These are phyloP conservation scores for Dufourea novaeangliae DNA, from an alignment of 1,140 invertebrate genomes.

Conservation along the genomic window DNA sequence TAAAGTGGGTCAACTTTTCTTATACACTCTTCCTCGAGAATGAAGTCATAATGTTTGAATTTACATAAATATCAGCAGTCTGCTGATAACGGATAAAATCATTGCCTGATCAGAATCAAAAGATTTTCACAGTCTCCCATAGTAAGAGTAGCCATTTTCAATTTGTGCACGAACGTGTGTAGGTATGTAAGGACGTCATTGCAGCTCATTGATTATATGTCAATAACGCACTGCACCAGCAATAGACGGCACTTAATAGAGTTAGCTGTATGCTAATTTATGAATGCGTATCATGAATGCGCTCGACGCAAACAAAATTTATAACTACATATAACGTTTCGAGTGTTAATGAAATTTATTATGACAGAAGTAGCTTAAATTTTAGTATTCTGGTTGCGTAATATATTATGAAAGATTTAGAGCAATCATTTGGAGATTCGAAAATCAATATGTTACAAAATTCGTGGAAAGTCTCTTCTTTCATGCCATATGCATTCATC, in stretches of 20 bases:
- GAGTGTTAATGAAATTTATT: background rate
- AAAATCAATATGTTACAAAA: background rate
- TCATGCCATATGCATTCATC: too few species aligned
- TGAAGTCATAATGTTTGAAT: too few species aligned
- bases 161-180: background rate
- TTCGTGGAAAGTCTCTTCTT: background rate
- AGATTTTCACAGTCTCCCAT: background rate
- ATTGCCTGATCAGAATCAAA: background rate
- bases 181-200: too few species aligned
- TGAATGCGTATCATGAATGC: constrained; percentile 2
- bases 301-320: background rate
- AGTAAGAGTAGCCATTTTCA: background rate
- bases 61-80: too few species aligned
- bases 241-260: constrained; percentile 18
- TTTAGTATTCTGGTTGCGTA: background rate
- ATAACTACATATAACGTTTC: background rate
- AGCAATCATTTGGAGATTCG: background rate
- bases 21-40: too few species aligned
- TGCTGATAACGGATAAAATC: too few species aligned
- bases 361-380: background rate
- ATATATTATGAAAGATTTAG: background rate
- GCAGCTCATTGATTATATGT: constrained; percentile 40
- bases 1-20: too few species aligned
- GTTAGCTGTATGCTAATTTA: constrained; percentile 9
- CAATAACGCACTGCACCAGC: constrained; percentile 9